phyloP scores from a whole-genome alignment of 2,888 invertebrate species.

The Spisula solida region DNA sequence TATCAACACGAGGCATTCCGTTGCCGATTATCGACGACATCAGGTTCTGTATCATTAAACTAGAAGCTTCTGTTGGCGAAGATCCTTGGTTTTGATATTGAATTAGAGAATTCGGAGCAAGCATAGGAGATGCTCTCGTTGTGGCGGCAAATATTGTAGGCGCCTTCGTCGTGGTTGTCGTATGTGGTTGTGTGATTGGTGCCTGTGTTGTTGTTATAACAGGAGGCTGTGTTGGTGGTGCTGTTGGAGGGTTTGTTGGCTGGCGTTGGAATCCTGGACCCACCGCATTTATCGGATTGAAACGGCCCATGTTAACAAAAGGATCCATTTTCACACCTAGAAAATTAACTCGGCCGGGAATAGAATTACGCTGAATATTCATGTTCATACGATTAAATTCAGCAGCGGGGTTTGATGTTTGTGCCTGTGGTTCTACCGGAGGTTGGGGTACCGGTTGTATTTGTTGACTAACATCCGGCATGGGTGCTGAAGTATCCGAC shows the following conservation, averaged over 20 bases:
- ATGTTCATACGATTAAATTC: neutral
- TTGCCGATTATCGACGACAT: neutral
- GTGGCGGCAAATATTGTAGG: conserved; percentile 16
- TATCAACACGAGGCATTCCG: neutral
- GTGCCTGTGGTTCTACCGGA: neutral
- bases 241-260: neutral
- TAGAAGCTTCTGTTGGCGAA: conserved; percentile 21
- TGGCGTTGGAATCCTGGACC: neutral
- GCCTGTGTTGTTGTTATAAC: neutral
- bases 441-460: neutral
- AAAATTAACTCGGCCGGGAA: neutral
- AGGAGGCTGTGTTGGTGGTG: neutral
- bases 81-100: neutral
- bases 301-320: neutral
- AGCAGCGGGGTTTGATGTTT: neutral
- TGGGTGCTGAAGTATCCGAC: neutral
- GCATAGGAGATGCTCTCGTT: neutral
- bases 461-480: neutral
- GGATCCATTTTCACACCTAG: neutral
- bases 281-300: neutral
- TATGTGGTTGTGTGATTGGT: neutral
- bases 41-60: conserved; percentile 28
- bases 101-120: neutral
- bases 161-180: neutral
- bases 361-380: neutral